Base-by-base conservation (phyloP, 2,888 invertebrate genomes). In the Onchidella celtica region DNA sequence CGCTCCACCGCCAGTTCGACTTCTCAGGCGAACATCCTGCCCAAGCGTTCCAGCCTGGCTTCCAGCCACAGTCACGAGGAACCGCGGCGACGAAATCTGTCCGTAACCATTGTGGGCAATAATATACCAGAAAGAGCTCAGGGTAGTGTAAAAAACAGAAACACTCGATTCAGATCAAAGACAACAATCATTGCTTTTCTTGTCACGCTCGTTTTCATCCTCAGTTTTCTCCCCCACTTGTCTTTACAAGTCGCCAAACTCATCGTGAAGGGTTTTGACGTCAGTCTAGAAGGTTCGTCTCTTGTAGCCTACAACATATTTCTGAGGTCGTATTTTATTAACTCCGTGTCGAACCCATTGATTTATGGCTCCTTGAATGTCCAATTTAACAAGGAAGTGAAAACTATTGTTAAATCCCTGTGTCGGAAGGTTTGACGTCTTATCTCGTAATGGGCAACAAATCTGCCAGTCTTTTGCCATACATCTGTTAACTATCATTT, bases 261-360 rank as follows among this genome's bases (percentile, higher is more conserved):
- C 32, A 21, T 87, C 21, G 81, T 85, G 14, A 80, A 85, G 27
- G 82, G 83, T 24, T 85, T 87, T 74, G 86, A 88, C n/a, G 77
- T 83, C 29, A 17, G 78, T 36, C 74, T 81, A 34, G 68, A 76
- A 2, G 81, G 87, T n/a, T 69, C 85, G 0, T 81, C 82, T 0
- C 82, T 84, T 24, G 83, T 87, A 14, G 21, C 85, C 6, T 89
- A 88, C 76, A 88, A 89, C 70, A 86, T 87, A 6, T 88, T 89
- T 75, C 76, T 90, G 2, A 85, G 89, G 81, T 89, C 88, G 17
- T 89, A 87, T 70, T 89, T 89, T 40, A 82, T 90, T 27, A 90
- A 90, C 83, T 87, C 87, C 34, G 84, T 87, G 38, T 84, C 88
- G 2, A 90, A 90, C 79, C 86, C 88, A 21, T 82, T 89, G 55